phyloP scores from a whole-genome alignment of 1,140 invertebrate species.

The Drosophila paulistorum region DNA sequence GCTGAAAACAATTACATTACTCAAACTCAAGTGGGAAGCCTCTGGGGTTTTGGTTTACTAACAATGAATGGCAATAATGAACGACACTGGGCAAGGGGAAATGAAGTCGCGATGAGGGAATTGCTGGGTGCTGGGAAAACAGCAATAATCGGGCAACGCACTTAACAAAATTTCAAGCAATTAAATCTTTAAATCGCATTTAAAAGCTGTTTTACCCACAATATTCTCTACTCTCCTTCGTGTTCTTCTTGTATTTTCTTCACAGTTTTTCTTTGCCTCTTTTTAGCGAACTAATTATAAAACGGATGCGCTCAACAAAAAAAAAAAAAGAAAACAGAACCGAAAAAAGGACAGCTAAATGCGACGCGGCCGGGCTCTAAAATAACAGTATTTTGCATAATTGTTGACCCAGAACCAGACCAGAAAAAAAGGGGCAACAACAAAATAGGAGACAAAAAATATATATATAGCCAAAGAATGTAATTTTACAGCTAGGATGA shows the following conservation, averaged over 20 bases:
- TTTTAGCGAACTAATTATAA: slow-evolving; percentile 71
- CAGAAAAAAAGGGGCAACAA: slow-evolving; percentile 59
- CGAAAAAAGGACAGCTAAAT: slow-evolving; percentile 74
- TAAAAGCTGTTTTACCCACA: slow-evolving; percentile 56
- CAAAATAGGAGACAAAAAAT: slow-evolving; percentile 15
- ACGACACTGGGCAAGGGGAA: neutral
- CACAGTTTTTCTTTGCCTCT: slow-evolving; percentile 14
- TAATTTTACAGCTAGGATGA: slow-evolving; percentile 58
- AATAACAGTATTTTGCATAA: slow-evolving; percentile 82
- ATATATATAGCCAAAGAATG: slow-evolving; percentile 46
- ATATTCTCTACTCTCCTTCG: neutral
- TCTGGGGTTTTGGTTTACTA: slow-evolving; percentile 8
- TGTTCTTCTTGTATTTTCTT: neutral
- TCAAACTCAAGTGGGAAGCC: slow-evolving; percentile 40
- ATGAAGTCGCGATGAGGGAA: neutral
- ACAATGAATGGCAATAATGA: neutral
- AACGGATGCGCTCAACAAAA: slow-evolving; percentile 59
- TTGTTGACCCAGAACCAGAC: slow-evolving; percentile 77
- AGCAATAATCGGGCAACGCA: slow-evolving; percentile 58
- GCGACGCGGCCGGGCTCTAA: slow-evolving; percentile 64
- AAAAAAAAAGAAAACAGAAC: slow-evolving; percentile 1
- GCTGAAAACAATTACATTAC: slow-evolving; percentile 73
- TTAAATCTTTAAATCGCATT: slow-evolving; percentile 78
- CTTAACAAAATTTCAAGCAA: slow-evolving; percentile 70
- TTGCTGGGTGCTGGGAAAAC: slow-evolving; percentile 12